Conservation (phyloP, 2,113 vertebrate species). For the Romanogobio albipinnatus region DNA sequence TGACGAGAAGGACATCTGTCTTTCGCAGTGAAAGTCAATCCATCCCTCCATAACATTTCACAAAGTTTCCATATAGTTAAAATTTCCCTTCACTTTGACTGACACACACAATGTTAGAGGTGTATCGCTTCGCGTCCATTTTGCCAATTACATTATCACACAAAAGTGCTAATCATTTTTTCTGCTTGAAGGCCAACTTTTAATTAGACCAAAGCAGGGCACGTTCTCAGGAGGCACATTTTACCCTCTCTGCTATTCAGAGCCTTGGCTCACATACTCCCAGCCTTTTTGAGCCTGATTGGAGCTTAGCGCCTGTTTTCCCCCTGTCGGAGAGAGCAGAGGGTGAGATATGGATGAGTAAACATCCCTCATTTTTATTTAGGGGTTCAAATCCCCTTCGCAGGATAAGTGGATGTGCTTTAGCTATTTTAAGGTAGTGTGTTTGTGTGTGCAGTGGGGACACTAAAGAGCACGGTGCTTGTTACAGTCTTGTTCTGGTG, state of each 20-base stretch:
- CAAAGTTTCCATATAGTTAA: slow-evolving; percentile 39
- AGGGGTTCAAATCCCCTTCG: slow-evolving; percentile 67
- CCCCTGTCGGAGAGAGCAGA: slow-evolving; percentile 63
- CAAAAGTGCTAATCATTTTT: slow-evolving; percentile 75
- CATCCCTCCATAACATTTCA: slow-evolving; percentile 47
- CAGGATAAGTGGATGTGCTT: slow-evolving; percentile 74
- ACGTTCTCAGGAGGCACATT: slow-evolving; percentile 63
- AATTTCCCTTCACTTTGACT: slow-evolving; percentile 62
- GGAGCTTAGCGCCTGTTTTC: slow-evolving; percentile 77
- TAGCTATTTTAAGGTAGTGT: slow-evolving; percentile 81
- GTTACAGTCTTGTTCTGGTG: slow-evolving; percentile 43
- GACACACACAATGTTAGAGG: slow-evolving; percentile 48
- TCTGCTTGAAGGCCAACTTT: slow-evolving; percentile 58
- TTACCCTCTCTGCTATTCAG: slow-evolving; percentile 69
- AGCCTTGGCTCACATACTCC: slow-evolving; percentile 74
- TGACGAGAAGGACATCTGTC: slow-evolving; percentile 10
- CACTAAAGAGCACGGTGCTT: slow-evolving; percentile 29
- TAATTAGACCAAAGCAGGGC: slow-evolving; percentile 71
- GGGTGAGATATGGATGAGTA: slow-evolving; percentile 70
- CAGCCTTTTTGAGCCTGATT: slow-evolving; percentile 74
- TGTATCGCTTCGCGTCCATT: slow-evolving; percentile 44
- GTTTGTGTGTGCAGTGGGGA: slow-evolving; percentile 67
- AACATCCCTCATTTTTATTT: slow-evolving; percentile 80
- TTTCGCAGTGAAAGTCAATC: slow-evolving; percentile 21
- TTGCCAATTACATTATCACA: slow-evolving; percentile 60